A percentile compares a stretch with the other conserved stretches of the same genome.
Conservation (phyloP, 2,888 invertebrate species). For the Agapostemon virescens region DNA sequence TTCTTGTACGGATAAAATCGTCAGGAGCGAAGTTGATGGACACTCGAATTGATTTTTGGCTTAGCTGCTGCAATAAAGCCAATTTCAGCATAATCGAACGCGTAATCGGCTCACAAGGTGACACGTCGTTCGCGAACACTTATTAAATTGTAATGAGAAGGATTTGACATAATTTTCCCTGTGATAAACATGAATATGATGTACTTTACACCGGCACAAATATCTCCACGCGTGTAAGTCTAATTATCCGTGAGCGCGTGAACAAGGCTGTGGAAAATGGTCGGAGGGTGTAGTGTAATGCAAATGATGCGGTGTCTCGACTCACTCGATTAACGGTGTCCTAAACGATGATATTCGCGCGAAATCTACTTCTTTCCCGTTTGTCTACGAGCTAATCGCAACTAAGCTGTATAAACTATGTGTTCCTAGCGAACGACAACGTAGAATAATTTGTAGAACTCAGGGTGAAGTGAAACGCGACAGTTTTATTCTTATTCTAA, state of each 20-base stretch:
- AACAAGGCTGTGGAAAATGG: not conserved
- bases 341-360: not conserved
- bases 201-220: not conserved
- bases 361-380: not conserved
- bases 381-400: not conserved
- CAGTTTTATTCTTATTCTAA: not conserved
- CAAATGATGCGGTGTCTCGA: not conserved
- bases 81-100: not conserved
- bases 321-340: not conserved
- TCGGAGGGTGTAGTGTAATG: not conserved
- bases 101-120: not conserved
- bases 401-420: not conserved
- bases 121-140: not conserved
- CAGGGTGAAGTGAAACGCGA: not conserved
- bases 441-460: not conserved
- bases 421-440: not conserved
- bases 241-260: not conserved
- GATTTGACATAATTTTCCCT: not conserved
- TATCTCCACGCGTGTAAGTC: not conserved
- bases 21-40: not conserved
- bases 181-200: not conserved
- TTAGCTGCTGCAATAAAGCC: not conserved
- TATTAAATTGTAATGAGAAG: not conserved
- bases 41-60: not conserved
- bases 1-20: not conserved